Evolutionary conservation across 2,888 invertebrate species (phyloP).

Genomic region (Mythimna pallens): DNA sequence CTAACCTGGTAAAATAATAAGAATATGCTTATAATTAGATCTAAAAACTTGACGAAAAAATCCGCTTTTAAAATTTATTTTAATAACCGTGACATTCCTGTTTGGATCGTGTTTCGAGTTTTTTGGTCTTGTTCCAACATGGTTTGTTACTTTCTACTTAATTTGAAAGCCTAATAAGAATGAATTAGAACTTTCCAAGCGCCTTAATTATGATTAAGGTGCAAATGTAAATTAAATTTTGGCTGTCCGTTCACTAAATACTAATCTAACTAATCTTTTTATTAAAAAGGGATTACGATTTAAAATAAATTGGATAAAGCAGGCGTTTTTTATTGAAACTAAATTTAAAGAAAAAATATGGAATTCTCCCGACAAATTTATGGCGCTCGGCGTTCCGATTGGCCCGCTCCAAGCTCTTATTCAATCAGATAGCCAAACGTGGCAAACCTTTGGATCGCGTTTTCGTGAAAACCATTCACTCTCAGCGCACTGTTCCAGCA

Average conservation of each 20-base stretch:
- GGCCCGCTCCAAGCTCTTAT: no score
- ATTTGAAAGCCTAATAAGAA: conserved; percentile 47
- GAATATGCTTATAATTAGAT: not conserved
- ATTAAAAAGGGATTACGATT: not conserved
- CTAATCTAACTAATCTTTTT: not conserved
- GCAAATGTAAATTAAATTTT: conserved; percentile 24
- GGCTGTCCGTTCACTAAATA: not conserved
- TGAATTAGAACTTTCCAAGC: conserved; percentile 23
- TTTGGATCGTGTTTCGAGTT: conserved; percentile 28
- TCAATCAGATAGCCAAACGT: no score
- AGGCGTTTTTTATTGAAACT: not conserved
- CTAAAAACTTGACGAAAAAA: conserved; percentile 18
- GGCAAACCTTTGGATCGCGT: no score
- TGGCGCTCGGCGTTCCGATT: no score
- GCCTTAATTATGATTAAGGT: conserved; percentile 25
- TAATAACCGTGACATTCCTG: conserved; percentile 13
- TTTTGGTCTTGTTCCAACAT: conserved; percentile 42
- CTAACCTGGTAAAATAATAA: no score
- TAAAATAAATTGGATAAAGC: not conserved
- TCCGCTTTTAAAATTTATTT: conserved; percentile 29
- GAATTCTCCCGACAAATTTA: no score
- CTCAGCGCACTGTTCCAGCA: no score
- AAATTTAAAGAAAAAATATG: no score
- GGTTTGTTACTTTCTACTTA: conserved; percentile 49
- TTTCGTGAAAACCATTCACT: no score